phyloP scores from a whole-genome alignment of 92 coral and sea anemone species.

The Zoanthus sociatus region DNA sequence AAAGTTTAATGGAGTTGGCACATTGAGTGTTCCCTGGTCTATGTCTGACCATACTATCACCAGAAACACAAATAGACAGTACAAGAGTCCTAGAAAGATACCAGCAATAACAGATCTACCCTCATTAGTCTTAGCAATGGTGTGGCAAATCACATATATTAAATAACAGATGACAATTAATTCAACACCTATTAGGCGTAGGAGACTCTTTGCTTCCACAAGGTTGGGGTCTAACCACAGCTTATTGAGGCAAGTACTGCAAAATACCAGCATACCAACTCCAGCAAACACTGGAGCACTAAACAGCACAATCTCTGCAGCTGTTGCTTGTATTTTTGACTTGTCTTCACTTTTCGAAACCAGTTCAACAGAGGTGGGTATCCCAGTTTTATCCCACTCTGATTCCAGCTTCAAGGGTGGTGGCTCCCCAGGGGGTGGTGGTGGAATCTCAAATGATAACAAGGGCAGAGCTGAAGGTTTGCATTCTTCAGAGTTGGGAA shows the following conservation, averaged over 20 bases:
- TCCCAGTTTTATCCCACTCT: background rate
- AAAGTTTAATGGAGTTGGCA: slow-evolving; percentile 22
- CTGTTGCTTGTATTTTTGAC: background rate
- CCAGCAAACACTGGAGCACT: slow-evolving; percentile 16
- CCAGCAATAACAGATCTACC: slow-evolving; percentile 15
- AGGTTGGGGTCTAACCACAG: slow-evolving; percentile 33
- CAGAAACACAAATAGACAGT: slow-evolving; percentile 14
- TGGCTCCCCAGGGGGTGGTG: slow-evolving; percentile 47
- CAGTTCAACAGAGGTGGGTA: background rate
- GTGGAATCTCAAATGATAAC: slow-evolving; percentile 34
- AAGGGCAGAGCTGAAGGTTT: background rate
- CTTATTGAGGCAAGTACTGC: slow-evolving; percentile 15
- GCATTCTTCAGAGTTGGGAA: background rate
- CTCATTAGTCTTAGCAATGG: slow-evolving; percentile 24
- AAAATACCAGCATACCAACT: slow-evolving; percentile 39
- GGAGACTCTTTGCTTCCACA: slow-evolving; percentile 4
- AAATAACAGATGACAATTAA: slow-evolving; percentile 23
- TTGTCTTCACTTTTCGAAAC: background rate
- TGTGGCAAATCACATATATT: slow-evolving; percentile 22
- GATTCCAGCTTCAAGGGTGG: slow-evolving; percentile 26
- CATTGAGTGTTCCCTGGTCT: background rate
- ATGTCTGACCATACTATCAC: slow-evolving; percentile 16
- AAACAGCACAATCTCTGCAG: slow-evolving; percentile 3
- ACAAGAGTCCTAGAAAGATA: slow-evolving; percentile 17
- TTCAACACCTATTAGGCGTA: slow-evolving; percentile 35